phyloP scores from a whole-genome alignment of 2,797 vertebrate genomes.

The Semotilus atromaculatus region DNA sequence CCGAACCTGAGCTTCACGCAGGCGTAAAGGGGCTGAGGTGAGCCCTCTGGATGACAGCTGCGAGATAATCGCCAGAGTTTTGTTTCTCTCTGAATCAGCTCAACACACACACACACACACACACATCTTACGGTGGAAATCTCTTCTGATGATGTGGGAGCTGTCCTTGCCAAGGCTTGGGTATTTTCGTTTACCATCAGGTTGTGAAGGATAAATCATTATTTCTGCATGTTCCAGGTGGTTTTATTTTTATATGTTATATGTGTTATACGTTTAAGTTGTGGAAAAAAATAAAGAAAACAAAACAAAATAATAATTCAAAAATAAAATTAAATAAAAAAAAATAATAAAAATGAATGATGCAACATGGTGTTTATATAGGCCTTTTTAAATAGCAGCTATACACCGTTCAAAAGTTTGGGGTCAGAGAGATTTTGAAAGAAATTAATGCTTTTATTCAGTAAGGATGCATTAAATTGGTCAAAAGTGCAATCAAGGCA shows the following conservation, averaged over 20 bases:
- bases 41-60: conserved; percentile 29
- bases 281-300: background rate
- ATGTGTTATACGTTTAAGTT: background rate
- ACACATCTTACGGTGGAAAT: background rate
- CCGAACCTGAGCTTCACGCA: background rate
- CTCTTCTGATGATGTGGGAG: background rate
- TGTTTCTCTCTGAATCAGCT: conserved; percentile 25
- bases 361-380: too few relatives aligned
- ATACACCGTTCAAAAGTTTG: background rate
- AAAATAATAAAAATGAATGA: too few relatives aligned
- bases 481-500: background rate
- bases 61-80: conserved; percentile 35
- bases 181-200: background rate
- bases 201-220: background rate
- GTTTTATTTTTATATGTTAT: background rate
- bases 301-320: too few relatives aligned
- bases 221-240: background rate
- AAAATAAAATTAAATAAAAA: background rate
- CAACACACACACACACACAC: background rate
- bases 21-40: background rate
- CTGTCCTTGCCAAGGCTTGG: background rate
- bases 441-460: background rate
- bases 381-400: too few relatives aligned
- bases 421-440: background rate
- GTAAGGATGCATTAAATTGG: background rate